A percentile compares a stretch with the other conserved stretches of the same genome.
phyloP scores from a whole-genome alignment of 2,113 vertebrate species.

The Eulemur macaco region DNA sequence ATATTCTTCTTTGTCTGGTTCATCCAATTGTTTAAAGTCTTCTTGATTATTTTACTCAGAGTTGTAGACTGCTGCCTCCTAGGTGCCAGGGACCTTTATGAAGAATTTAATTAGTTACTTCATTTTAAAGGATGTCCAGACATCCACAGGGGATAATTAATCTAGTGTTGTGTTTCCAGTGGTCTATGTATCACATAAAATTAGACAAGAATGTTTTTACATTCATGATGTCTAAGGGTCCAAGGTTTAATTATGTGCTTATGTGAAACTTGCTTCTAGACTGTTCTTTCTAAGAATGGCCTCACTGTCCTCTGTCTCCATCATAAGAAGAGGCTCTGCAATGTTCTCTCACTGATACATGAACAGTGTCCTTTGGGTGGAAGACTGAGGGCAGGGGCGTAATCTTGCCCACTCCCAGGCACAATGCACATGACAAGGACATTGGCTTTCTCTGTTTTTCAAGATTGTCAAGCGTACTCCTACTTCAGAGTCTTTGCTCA shows the following conservation, averaged over 20 bases:
- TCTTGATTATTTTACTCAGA: not conserved
- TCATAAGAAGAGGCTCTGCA: not conserved
- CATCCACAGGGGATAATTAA: not conserved
- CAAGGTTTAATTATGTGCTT: not conserved
- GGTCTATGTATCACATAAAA: not conserved
- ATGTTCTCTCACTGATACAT: not conserved
- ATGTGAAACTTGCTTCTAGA: not conserved
- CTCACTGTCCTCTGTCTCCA: not conserved
- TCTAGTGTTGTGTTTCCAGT: not conserved
- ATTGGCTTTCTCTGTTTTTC: not conserved
- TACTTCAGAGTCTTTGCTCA: not conserved
- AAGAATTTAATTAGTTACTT: constrained; percentile 21
- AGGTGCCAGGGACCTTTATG: not conserved
- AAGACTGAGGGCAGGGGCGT: not conserved
- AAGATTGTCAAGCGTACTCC: not conserved
- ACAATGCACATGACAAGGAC: not conserved
- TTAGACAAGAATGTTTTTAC: not conserved
- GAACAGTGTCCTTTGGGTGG: not conserved
- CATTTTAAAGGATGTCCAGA: constrained; percentile 26
- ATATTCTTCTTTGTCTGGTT: not conserved
- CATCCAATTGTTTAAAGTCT: not conserved
- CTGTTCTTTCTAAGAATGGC: not conserved
- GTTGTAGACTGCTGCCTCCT: not conserved
- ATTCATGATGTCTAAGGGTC: not conserved
- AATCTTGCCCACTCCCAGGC: not conserved